Evolutionary conservation across 2,888 invertebrate species (phyloP), one percentile per base, ranked within the genome.

Genomic region (Sarcophaga rosellei): DNA sequence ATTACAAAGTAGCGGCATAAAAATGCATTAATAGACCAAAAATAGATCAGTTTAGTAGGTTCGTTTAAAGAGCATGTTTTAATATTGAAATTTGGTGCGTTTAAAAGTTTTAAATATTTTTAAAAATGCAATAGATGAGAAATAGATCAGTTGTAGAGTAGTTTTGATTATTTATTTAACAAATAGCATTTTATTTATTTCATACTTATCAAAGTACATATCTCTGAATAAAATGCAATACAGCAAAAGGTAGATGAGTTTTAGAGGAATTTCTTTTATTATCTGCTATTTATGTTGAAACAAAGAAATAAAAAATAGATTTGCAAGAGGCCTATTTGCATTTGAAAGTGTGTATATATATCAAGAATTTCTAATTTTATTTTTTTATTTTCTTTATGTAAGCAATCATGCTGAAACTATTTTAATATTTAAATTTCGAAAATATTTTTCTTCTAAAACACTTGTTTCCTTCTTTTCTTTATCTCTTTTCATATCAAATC

Each of bases 361-460:
- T 6, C 47, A 47, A 47, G 47, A 15, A 17, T 17, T 53, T 12
- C 53, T 15, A 17, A n/a, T n/a, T n/a, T n/a, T n/a, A 21, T 35
- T 35, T 35, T 6, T 35, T 35, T 35, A 77, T 74, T 81, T 81
- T 63, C 65, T 62, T 76, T 62, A 47, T 23, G 69, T 72, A 78
- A 84, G 62, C 81, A 35, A 79, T 85, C 78, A 66, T 75, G 85
- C 70, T 70, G n/a, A 75, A 80, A 84, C 44, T 69, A 75, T 79
- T 75, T 80, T 66, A 80, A 44, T 47, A 66, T 75, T 80, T 66
- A 23, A 75, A 66, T n/a, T 65, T 10, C 4, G 10, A 65, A 69
- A 74, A 45, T 63, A 74, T 62, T 35, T 25, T 20, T 61, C 65
- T 53, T 53, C 17, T 53, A 53, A 53, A 53, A 17, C 17, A 15